Conservation (phyloP, 2,797 vertebrate genomes). For the Hippocampus kuda region DNA sequence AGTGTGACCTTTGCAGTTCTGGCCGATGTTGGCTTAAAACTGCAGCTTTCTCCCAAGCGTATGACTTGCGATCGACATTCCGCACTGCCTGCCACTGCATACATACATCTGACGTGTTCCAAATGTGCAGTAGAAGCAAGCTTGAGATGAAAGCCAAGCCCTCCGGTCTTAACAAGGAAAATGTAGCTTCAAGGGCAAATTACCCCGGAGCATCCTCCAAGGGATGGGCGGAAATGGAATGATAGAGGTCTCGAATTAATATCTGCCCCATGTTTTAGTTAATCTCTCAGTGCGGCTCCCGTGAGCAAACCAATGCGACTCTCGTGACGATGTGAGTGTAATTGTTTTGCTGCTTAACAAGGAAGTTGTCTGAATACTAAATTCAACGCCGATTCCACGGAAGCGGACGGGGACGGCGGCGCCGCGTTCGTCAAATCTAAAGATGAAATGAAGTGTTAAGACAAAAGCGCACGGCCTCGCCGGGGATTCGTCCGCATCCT, state of each 20-base stretch:
- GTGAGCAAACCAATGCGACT: conserved; percentile 28
- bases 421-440: conserved; percentile 41
- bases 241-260: conserved; percentile 50
- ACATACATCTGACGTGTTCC: conserved; percentile 38
- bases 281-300: conserved; percentile 35
- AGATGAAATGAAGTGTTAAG: conserved; percentile 55
- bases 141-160: conserved; percentile 61
- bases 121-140: conserved; percentile 45
- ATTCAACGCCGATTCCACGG: conserved; percentile 29
- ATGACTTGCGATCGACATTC: conserved; percentile 22
- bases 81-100: conserved; percentile 39
- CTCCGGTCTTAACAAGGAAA: conserved; percentile 59
- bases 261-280: conserved; percentile 53
- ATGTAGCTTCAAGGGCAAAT: conserved; percentile 60
- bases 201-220: conserved; percentile 57
- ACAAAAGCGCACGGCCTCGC: conserved; percentile 34
- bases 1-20: background rate
- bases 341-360: conserved; percentile 34
- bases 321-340: conserved; percentile 30
- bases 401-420: conserved; percentile 28
- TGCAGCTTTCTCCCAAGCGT: conserved; percentile 14
- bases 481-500: conserved; percentile 1
- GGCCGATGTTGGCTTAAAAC: background rate
- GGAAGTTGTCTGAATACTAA: conserved; percentile 28
- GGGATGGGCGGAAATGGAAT: conserved; percentile 48